Evolutionary conservation across 2,113 vertebrate genomes (phyloP).

Genomic region (Amblyornis subalaris): DNA sequence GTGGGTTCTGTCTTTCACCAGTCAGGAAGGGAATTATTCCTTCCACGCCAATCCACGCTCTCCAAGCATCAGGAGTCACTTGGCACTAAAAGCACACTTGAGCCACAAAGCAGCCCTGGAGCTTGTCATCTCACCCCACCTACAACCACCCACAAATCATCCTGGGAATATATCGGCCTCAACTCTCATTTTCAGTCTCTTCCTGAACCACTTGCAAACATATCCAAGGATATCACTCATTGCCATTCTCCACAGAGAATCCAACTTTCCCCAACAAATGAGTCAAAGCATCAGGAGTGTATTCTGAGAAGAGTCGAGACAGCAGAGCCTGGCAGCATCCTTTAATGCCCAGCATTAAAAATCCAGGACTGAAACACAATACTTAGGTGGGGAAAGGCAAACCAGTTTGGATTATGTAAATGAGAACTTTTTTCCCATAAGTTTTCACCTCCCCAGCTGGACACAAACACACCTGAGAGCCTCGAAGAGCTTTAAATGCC

Average conservation of each 20-base stretch:
- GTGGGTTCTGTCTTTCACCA: background rate
- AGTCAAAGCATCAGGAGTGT: background rate
- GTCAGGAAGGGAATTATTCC: background rate
- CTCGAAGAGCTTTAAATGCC: background rate
- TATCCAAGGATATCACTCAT: background rate
- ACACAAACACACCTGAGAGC: background rate
- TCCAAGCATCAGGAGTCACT: background rate
- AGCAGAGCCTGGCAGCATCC: background rate
- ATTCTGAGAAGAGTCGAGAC: background rate
- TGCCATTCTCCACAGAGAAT: background rate
- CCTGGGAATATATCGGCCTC: rapidly evolving
- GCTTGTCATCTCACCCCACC: background rate
- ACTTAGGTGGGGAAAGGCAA: background rate
- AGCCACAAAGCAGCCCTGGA: background rate
- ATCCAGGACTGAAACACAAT: background rate
- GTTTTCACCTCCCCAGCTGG: background rate
- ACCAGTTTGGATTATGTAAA: background rate
- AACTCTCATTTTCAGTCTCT: background rate
- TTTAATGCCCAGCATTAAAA: background rate
- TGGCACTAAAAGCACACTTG: background rate
- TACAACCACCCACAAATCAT: background rate
- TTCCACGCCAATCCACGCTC: background rate
- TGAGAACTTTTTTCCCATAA: background rate
- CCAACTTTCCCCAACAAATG: background rate
- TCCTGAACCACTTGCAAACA: background rate